Base-by-base conservation (phyloP, 2,797 vertebrate species). In the Paedocypris micromegethes region DNA sequence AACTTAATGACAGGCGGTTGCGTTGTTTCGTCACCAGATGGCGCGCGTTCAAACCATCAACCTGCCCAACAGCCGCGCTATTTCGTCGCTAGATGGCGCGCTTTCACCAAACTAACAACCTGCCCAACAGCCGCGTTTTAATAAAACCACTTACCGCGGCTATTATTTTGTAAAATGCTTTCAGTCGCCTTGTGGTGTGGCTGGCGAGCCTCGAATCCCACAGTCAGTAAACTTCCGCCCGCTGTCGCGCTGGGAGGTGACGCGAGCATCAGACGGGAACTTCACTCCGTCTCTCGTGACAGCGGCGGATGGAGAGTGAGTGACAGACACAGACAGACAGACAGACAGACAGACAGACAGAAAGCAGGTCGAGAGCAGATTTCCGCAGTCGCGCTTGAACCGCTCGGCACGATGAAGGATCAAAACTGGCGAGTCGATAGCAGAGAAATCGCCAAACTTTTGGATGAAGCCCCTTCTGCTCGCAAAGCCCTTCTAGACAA, bases 401-500 rank as follows among this genome's bases (percentile, higher is more conserved):
- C 43, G 61, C 3, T 5, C 5, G 5, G n/a, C 57, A 62, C 40
- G 37, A 80, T 80, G 80, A 79, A 78, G 75, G 74, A 73, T 6
- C 75, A 75, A 50, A 66, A 69, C 49, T 64, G 23, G 23, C 23
- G 23, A 23, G 23, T 23, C 23, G 23, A 50, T 53, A 38, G 49
- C 2, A 77, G 78, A 49, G 77, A 80, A 66, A 69, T 78, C 8
- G 3, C 44, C 3, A 72, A 40, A 50, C 72, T 82, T 23, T 67
- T 82, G 2, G 61, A 61, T 0, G 82, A 86, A 50, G 83, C 89
- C 76, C 90, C 88, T 0, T 42, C 41, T 0, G 86, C 85, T 2
- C 83, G 81, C 5, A 80, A 75, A 73, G 77, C 83, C 44, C 87
- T 92, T 68, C 70, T 76, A 0, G 82, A 86, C 3, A 90, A 91